phyloP scores from a whole-genome alignment of 2,113 vertebrate species.

The Miniopterus natalensis region DNA sequence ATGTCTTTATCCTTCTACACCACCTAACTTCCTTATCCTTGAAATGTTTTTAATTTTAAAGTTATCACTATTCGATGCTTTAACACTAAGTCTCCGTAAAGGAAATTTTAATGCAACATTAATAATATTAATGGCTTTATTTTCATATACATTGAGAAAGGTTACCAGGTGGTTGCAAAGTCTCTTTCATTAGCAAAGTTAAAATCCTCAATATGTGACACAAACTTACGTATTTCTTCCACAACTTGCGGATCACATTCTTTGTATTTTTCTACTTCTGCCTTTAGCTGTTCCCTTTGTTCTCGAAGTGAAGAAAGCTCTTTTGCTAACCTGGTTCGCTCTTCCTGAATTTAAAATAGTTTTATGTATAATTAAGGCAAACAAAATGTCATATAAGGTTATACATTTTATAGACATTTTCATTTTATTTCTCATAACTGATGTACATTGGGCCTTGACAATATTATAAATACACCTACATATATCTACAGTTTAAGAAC shows the following conservation, averaged over 20 bases:
- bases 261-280: slow-evolving; percentile 94
- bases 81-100: background rate
- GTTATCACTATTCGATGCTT: background rate
- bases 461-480: background rate
- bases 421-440: slow-evolving; percentile 18
- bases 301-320: slow-evolving; percentile 91
- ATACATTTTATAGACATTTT: slow-evolving; percentile 51
- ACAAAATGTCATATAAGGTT: background rate
- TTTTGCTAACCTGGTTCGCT: slow-evolving; percentile 89
- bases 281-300: slow-evolving; percentile 88
- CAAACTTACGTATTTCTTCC: slow-evolving; percentile 95
- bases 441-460: background rate
- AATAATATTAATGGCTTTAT: background rate
- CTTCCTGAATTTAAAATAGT: slow-evolving; percentile 87
- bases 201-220: background rate
- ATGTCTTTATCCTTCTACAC: background rate
- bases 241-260: slow-evolving; percentile 97
- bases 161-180: slow-evolving; percentile 26
- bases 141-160: background rate
- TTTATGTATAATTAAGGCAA: background rate
- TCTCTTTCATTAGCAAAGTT: background rate
- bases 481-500: background rate
- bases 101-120: background rate
- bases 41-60: slow-evolving; percentile 41
- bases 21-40: background rate